Percentiles rank a stretch among this genome's conserved stretches.
Conservation (phyloP, 2,113 vertebrate genomes). For the Ptyas mucosa region DNA sequence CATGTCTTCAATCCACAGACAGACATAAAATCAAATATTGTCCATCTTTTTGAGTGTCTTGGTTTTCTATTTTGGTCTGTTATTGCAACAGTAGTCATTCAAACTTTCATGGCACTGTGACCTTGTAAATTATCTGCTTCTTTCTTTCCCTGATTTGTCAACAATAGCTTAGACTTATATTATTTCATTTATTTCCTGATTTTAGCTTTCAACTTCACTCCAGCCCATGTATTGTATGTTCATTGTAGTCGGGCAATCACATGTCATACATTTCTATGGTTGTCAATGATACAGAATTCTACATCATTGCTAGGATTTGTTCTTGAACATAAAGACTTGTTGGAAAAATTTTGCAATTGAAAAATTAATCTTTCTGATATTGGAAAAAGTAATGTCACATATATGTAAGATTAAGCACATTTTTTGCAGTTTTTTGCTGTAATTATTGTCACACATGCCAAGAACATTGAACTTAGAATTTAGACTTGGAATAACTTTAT, state of each 20-base stretch:
- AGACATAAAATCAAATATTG: background rate
- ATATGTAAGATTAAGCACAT: background rate
- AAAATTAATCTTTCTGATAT: background rate
- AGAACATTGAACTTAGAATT: background rate
- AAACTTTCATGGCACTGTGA: background rate
- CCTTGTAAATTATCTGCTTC: background rate
- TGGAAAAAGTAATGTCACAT: background rate
- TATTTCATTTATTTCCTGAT: background rate
- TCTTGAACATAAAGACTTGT: background rate
- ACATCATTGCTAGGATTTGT: background rate
- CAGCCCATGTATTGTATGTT: background rate
- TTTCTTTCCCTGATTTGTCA: background rate
- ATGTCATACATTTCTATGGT: background rate
- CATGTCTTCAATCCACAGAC: background rate
- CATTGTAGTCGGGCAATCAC: background rate
- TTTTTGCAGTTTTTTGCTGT: background rate
- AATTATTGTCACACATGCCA: background rate
- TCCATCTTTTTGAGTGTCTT: background rate
- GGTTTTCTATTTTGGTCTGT: background rate
- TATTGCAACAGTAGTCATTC: background rate
- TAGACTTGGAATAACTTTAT: too few species aligned
- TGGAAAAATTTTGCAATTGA: background rate
- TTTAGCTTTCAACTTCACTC: background rate
- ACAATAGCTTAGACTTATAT: background rate
- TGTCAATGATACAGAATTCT: background rate